These are phyloP conservation scores for Kuschelorhynchus macadamiae DNA, from an alignment of 2,888 invertebrate species.

Conservation along the genomic window DNA sequence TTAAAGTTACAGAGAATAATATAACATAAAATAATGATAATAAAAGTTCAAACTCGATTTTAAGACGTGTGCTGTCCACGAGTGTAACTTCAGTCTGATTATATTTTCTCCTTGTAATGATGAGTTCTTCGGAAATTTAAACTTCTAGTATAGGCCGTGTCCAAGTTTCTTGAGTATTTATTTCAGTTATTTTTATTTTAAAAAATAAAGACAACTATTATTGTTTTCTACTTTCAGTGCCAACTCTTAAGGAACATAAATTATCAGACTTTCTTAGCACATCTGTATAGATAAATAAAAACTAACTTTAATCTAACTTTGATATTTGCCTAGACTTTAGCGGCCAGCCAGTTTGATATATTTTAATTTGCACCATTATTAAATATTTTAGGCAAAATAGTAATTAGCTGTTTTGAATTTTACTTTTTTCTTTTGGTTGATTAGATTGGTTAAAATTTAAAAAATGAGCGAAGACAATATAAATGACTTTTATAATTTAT, in stretches of 20 bases:
- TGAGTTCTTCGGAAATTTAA: neutral
- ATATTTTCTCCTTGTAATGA: slow-evolving; percentile 1
- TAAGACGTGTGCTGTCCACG: slow-evolving; percentile 12
- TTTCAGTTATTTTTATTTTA: slow-evolving; percentile 18
- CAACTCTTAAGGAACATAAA: slow-evolving; percentile 54
- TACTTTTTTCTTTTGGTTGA: neutral
- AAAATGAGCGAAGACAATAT: neutral
- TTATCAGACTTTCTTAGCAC: slow-evolving; percentile 58
- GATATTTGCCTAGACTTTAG: slow-evolving; percentile 44
- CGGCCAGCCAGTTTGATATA: slow-evolving; percentile 23
- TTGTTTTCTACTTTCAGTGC: slow-evolving; percentile 52
- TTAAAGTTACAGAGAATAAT: too few relatives aligned
- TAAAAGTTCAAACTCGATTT: slow-evolving; percentile 15
- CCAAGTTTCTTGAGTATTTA: slow-evolving; percentile 14
- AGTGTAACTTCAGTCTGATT: slow-evolving; percentile 16
- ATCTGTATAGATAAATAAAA: slow-evolving; percentile 41
- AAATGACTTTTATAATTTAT: neutral
- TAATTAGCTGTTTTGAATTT: neutral
- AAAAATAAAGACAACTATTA: slow-evolving; percentile 23
- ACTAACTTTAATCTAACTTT: slow-evolving; percentile 25
- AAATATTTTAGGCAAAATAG: slow-evolving; percentile 35
- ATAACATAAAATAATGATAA: too few relatives aligned
- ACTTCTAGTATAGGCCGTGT: slow-evolving; percentile 23
- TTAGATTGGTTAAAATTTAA: neutral
- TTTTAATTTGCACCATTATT: neutral